Percentiles rank a stretch among this genome's conserved stretches.
These are phyloP conservation scores for Ornithoptera alexandrae DNA, from an alignment of 2,888 invertebrate species.

Conservation along the genomic window DNA sequence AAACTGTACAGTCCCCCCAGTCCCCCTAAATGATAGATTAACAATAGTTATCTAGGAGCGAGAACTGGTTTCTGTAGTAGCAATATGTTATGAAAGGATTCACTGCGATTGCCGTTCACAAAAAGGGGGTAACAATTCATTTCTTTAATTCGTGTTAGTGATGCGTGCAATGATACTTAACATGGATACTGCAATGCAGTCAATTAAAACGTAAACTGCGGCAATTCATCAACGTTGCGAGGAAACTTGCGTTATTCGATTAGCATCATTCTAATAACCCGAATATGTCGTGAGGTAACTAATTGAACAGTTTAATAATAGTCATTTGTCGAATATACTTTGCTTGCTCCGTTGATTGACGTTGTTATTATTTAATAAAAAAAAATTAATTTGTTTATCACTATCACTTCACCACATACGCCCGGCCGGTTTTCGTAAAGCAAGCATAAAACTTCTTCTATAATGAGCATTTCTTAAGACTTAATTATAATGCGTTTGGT, in stretches of 20 bases:
- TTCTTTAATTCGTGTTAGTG: conserved; percentile 7
- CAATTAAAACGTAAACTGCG: conserved; percentile 20
- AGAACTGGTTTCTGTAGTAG: conserved; percentile 19
- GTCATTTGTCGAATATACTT: conserved; percentile 14
- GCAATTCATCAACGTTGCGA: conserved; percentile 23
- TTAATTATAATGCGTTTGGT: too few species aligned
- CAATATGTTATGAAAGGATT: conserved; percentile 13
- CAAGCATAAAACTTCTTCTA: background rate
- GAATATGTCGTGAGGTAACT: conserved; percentile 17
- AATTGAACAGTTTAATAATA: conserved; percentile 24
- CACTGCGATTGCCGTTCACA: conserved; percentile 8
- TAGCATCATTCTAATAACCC: conserved; percentile 27
- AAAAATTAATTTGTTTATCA: background rate
- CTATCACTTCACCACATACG: background rate
- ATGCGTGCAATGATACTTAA: conserved; percentile 10
- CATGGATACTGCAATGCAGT: conserved; percentile 15
- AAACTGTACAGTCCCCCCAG: background rate
- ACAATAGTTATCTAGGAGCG: conserved; percentile 17
- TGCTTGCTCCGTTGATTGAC: background rate
- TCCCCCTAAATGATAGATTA: conserved; percentile 9
- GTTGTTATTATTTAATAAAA: background rate
- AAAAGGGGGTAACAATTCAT: conserved; percentile 3
- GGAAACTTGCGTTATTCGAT: conserved; percentile 25
- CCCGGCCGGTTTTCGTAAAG: background rate
- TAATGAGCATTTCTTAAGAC: too few species aligned